Percentiles rank a stretch among this genome's conserved stretches.
Conservation (phyloP, 2,888 invertebrate species). For the Eurytoma californica region DNA sequence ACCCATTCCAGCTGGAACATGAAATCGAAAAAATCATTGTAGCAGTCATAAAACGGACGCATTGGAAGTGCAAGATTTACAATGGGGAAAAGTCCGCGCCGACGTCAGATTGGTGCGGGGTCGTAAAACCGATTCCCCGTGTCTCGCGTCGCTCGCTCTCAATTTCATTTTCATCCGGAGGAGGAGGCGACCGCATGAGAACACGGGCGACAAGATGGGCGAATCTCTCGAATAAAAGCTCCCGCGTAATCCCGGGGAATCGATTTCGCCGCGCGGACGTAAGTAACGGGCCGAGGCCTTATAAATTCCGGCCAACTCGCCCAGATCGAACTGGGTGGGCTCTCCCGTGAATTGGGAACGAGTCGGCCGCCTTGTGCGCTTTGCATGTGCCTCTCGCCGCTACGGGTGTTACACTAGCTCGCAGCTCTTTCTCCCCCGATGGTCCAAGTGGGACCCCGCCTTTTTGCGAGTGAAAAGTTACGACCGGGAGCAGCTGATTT, state of each 20-base stretch:
- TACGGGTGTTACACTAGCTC: neutral
- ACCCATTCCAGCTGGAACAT: too few relatives aligned
- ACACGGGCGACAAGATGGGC: constrained; percentile 24
- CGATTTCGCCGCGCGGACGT: constrained; percentile 40
- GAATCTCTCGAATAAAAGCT: constrained; percentile 1
- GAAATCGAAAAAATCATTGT: too few relatives aligned
- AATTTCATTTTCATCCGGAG: constrained; percentile 9
- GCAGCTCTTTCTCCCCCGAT: too few relatives aligned
- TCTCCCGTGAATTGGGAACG: neutral
- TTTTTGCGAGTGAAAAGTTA: neutral
- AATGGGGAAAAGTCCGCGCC: too few relatives aligned
- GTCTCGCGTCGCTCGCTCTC: neutral
- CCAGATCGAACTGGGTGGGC: constrained; percentile 5
- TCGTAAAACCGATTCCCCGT: too few relatives aligned
- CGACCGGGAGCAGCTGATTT: neutral
- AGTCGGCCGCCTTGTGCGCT: neutral
- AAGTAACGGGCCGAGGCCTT: constrained; percentile 27
- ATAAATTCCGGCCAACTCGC: constrained; percentile 14
- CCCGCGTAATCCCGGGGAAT: constrained; percentile 33
- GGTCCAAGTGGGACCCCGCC: neutral
- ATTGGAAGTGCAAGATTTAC: too few relatives aligned
- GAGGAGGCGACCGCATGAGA: neutral
- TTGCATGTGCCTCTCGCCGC: neutral
- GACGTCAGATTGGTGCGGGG: too few relatives aligned
- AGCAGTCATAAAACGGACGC: too few relatives aligned